Base-by-base conservation (phyloP, 2,888 invertebrate species). In the Apamea sordens region DNA sequence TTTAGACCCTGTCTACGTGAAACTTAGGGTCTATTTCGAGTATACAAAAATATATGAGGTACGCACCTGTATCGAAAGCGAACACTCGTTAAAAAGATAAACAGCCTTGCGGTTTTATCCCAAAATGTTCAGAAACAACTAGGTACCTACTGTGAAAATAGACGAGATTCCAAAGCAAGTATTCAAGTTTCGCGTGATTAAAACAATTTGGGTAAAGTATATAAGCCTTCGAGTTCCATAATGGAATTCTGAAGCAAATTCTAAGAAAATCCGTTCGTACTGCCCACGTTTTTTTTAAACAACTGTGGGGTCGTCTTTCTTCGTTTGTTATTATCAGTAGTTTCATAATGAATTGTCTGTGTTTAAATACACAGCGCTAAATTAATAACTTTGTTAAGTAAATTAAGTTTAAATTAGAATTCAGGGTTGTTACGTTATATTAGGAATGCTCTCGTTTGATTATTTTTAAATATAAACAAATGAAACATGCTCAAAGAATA, bases 31-130 rank as follows among this genome's bases (percentile, higher is more conserved):
- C 53, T 67, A 73, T 64, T 59, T 71, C 73, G 53, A 82, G 65
- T 44, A 73, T 71, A 84, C 32, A 73, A 77, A 77, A 83, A 87
- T 77, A 85, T 83, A 80, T 83, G 77, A 76, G 63, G 50, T 69
- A 88, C 72, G 59, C 61, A 77, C 72, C 72, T 77, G 65, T 79
- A 77, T 81, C 32, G 71, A 75, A 77, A 73, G 73, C 76, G 76
- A 86, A 85, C 86, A 87, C 88, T 88, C 88, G 84, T 90, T 90
- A 90, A 86, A 81, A 89, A 92, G 89, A 91, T 89, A 89, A 89
- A 91, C 89, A 89, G 85, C 84, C 78, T 83, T 82, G 91, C 83
- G 89, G 88, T 89, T 91, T 89, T 89, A 89, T 84, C 86, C 84
- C 72, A 13, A 89, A 88, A 83, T 65, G 67, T 73, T 85, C 77